Percentiles rank a stretch among this genome's conserved stretches.
Evolutionary conservation across 2,797 vertebrate species (phyloP).

Genomic region (Pseudocheirus occidentalis): DNA sequence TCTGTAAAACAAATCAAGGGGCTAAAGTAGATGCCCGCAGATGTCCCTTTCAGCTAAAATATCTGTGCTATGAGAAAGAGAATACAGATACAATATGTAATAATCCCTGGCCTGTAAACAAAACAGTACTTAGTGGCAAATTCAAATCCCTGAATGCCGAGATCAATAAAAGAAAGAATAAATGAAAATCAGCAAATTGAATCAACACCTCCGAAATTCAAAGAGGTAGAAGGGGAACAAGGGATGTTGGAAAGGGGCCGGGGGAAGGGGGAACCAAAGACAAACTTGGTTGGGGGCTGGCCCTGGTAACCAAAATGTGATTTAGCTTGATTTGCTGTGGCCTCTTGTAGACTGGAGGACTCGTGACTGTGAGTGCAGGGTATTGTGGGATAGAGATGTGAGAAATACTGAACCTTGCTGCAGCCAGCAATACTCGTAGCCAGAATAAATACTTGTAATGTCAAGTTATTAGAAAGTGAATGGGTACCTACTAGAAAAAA

Average conservation of each 20-base stretch:
- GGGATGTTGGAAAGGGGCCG: background rate
- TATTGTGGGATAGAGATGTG: slow-evolving; percentile 33
- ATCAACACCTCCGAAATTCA: background rate
- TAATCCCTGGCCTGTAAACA: background rate
- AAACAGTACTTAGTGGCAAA: background rate
- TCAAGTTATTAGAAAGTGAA: slow-evolving; percentile 21
- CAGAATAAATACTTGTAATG: slow-evolving; percentile 46
- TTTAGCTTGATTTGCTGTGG: slow-evolving; percentile 29
- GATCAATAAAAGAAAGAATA: background rate
- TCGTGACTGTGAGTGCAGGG: slow-evolving; percentile 9
- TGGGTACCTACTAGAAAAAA: slow-evolving; percentile 43
- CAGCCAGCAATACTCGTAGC: slow-evolving; percentile 11
- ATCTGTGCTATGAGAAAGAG: background rate
- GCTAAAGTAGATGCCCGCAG: background rate
- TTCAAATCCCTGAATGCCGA: background rate
- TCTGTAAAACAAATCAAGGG: background rate
- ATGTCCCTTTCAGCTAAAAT: background rate
- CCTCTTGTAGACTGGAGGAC: slow-evolving; percentile 15
- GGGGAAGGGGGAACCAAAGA: background rate
- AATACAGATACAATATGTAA: background rate
- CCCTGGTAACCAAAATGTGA: slow-evolving; percentile 20
- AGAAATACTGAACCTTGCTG: slow-evolving; percentile 15
- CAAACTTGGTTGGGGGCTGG: background rate
- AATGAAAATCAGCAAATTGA: background rate
- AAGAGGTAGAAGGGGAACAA: background rate